Conservation (phyloP, 2,888 invertebrate genomes). For the Ormyrus rosae region DNA sequence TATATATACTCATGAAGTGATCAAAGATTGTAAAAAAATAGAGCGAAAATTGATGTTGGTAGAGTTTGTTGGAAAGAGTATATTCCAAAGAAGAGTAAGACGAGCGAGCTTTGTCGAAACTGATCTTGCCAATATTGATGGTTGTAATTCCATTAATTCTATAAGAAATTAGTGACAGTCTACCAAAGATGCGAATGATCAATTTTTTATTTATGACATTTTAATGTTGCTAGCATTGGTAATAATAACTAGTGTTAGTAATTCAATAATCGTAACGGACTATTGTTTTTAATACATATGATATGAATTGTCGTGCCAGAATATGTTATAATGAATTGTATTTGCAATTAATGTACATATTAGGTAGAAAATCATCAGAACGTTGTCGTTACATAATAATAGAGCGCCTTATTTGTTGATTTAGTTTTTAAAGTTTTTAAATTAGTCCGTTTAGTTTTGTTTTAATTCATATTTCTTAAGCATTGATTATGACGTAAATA, state of each 20-base stretch:
- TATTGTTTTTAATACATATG: slow-evolving; percentile 48
- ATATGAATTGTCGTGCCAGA: slow-evolving; percentile 26
- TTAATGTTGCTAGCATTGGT: slow-evolving; percentile 34
- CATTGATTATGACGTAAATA: slow-evolving; percentile 35
- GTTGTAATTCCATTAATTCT: slow-evolving; percentile 34
- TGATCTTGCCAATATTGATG: slow-evolving; percentile 52
- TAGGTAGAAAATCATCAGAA: slow-evolving; percentile 53
- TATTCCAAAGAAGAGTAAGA: slow-evolving; percentile 22
- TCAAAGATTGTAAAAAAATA: slow-evolving; percentile 44
- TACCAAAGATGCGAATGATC: slow-evolving; percentile 51
- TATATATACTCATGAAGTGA: slow-evolving; percentile 49
- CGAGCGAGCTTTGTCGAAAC: slow-evolving; percentile 21
- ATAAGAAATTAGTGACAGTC: slow-evolving; percentile 44
- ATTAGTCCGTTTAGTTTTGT: slow-evolving; percentile 24
- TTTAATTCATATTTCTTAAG: slow-evolving; percentile 11
- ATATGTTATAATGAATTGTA: slow-evolving; percentile 28
- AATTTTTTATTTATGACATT: slow-evolving; percentile 23
- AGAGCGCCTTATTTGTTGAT: slow-evolving; percentile 26
- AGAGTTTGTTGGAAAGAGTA: slow-evolving; percentile 28
- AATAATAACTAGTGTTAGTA: slow-evolving; percentile 20
- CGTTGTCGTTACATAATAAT: slow-evolving; percentile 24
- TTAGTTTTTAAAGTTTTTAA: slow-evolving; percentile 25
- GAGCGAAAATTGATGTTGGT: slow-evolving; percentile 30
- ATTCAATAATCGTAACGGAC: slow-evolving; percentile 23
- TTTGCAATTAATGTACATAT: slow-evolving; percentile 50